Conservation (phyloP, 2,113 vertebrate species). For the Symphodus melops region DNA sequence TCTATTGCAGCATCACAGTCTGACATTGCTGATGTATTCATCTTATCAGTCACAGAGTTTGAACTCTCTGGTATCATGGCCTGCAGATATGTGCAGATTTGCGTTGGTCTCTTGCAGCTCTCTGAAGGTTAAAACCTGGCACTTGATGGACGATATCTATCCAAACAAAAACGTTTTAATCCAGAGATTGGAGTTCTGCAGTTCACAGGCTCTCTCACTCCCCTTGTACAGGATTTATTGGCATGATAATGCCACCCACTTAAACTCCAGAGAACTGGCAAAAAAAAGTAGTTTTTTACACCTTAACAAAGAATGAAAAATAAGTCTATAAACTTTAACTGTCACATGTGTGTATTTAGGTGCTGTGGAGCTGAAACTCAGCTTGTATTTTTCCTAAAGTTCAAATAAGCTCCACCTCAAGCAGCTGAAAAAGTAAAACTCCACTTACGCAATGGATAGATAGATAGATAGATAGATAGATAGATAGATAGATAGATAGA, state of each 20-base stretch:
- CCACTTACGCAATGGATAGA: not conserved
- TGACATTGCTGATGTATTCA: not conserved
- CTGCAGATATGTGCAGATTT: not conserved
- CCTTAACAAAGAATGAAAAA: not conserved
- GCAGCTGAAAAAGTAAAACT: not conserved
- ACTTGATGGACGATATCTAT: not conserved
- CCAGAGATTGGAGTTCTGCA: not conserved
- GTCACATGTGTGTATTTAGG: not conserved
- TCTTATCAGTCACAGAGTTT: not conserved
- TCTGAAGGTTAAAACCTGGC: not conserved
- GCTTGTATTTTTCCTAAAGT: not conserved
- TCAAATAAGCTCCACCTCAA: not conserved
- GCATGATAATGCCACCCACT: not conserved
- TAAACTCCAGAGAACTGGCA: slow-evolving; percentile 6
- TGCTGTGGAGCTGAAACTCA: slow-evolving; percentile 9
- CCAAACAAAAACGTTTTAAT: not conserved
- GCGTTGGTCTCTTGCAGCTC: not conserved
- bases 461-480: too few relatives aligned
- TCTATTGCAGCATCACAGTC: not conserved
- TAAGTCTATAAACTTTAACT: not conserved
- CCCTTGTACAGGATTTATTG: slow-evolving; percentile 6
- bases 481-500: too few relatives aligned
- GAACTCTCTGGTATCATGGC: not conserved
- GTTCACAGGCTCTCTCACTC: not conserved
- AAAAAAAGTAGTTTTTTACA: slow-evolving; percentile 17